phyloP scores from a whole-genome alignment of 2,113 vertebrate species.

The Melanerpes aurifrons region DNA sequence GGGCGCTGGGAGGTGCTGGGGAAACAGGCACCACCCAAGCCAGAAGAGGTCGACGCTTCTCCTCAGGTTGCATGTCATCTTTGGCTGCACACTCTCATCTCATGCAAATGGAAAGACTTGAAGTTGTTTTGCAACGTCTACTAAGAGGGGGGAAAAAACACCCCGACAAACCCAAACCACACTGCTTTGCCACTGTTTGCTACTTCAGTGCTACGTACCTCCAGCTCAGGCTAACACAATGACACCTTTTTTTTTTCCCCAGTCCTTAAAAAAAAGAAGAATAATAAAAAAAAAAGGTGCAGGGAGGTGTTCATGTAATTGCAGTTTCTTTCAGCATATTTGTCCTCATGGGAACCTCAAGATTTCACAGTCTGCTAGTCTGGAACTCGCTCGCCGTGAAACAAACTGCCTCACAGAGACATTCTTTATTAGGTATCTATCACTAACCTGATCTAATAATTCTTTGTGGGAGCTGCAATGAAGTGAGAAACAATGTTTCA shows the following conservation, averaged over 20 bases:
- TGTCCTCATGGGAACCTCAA: constrained; percentile 45
- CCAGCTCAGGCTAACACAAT: background rate
- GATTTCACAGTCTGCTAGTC: constrained; percentile 59
- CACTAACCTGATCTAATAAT: constrained; percentile 56
- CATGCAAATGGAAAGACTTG: background rate
- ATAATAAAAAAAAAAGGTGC: background rate
- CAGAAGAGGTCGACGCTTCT: background rate
- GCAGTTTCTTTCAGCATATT: constrained; percentile 50
- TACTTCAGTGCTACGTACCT: background rate
- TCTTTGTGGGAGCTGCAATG: constrained; percentile 62
- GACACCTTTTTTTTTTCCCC: background rate
- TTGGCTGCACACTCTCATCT: background rate
- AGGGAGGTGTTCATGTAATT: constrained; percentile 29
- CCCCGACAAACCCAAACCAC: background rate
- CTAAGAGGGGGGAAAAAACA: background rate
- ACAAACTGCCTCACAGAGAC: constrained; percentile 53
- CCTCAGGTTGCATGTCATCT: background rate
- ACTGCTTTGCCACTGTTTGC: background rate
- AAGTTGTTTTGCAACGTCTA: background rate
- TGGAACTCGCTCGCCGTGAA: constrained; percentile 47
- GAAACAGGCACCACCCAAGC: background rate
- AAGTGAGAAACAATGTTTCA: constrained; percentile 72
- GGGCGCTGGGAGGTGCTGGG: background rate
- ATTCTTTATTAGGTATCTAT: constrained; percentile 65
- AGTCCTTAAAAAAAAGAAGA: background rate